Conservation (phyloP, 2,113 vertebrate species). For the Coturnix japonica region DNA sequence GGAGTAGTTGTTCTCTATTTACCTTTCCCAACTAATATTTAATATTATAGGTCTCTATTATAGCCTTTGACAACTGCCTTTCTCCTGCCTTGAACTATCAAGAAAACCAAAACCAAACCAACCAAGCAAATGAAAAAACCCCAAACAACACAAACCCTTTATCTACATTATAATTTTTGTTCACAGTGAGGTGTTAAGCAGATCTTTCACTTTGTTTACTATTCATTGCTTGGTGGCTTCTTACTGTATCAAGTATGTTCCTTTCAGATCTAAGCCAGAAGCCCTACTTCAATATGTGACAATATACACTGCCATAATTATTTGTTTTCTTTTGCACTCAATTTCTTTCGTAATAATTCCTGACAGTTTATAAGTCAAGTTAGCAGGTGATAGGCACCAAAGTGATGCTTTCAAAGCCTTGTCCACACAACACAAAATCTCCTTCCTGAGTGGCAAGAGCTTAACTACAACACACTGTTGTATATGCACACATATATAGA, state of each 20-base stretch:
- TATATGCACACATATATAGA: neutral
- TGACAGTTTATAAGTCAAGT: neutral
- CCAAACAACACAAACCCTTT: neutral
- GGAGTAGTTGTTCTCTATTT: constrained; percentile 4
- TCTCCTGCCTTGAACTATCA: neutral
- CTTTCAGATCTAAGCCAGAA: neutral
- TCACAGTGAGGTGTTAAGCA: neutral
- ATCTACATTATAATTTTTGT: neutral
- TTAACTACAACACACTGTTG: neutral
- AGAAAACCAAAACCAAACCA: neutral
- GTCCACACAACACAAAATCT: neutral
- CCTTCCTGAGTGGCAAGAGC: neutral
- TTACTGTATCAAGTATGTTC: neutral
- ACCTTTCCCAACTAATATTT: neutral
- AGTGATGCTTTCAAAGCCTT: neutral
- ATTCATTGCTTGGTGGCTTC: neutral
- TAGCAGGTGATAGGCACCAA: neutral
- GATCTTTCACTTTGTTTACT: neutral
- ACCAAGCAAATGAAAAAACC: neutral
- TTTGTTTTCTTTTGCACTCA: neutral
- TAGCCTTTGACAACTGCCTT: neutral
- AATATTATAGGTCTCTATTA: neutral
- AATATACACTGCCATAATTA: neutral
- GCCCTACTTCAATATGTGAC: neutral
- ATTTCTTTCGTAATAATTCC: neutral